These are phyloP conservation scores for Epinephelus fuscoguttatus DNA, from an alignment of 2,113 vertebrate genomes.

Conservation along the genomic window DNA sequence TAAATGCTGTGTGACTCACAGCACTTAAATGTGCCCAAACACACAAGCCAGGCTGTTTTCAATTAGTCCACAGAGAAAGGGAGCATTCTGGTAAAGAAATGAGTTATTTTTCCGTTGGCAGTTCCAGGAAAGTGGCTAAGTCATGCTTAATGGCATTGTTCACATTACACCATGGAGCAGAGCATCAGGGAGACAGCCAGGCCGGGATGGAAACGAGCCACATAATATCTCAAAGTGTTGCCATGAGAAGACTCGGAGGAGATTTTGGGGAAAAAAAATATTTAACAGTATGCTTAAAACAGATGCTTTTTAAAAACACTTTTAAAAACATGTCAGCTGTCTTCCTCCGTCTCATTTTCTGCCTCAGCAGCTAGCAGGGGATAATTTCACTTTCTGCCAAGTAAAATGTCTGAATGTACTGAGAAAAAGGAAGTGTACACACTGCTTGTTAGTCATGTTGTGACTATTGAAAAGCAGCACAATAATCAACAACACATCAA, in stretches of 20 bases:
- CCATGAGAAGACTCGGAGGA: constrained; percentile 36
- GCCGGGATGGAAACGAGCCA: constrained; percentile 40
- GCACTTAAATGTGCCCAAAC: constrained; percentile 62
- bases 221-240: constrained; percentile 39
- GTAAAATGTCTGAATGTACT: neutral
- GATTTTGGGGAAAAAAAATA: constrained; percentile 33
- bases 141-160: constrained; percentile 76
- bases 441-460: neutral
- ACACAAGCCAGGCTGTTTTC: constrained; percentile 73
- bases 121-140: constrained; percentile 78
- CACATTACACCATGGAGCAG: constrained; percentile 62
- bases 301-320: constrained; percentile 23
- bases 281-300: constrained; percentile 34
- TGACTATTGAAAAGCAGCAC: neutral
- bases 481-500: neutral
- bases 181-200: constrained; percentile 50
- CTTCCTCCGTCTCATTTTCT: constrained; percentile 3
- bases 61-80: constrained; percentile 71
- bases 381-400: neutral
- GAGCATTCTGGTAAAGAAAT: constrained; percentile 74
- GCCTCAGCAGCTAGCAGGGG: constrained; percentile 10
- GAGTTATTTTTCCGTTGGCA: constrained; percentile 73
- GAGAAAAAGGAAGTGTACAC: neutral
- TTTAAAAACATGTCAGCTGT: constrained; percentile 29
- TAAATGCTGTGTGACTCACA: constrained; percentile 59